phyloP scores from a whole-genome alignment of 2,888 invertebrate species.

The Craniophora ligustri region DNA sequence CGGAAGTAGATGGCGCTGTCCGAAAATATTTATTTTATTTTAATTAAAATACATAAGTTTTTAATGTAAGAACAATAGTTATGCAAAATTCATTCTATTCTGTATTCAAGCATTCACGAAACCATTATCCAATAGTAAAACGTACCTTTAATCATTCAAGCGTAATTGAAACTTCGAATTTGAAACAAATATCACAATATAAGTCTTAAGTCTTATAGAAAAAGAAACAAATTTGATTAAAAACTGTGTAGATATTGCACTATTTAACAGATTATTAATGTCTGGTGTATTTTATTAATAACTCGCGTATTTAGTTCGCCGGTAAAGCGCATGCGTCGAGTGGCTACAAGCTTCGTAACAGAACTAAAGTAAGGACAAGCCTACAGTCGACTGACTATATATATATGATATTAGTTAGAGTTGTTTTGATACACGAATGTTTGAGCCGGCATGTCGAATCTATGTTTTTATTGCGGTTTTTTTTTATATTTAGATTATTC shows the following conservation, averaged over 20 bases:
- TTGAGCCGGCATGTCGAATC: slow-evolving; percentile 10
- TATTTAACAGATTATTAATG: slow-evolving; percentile 2
- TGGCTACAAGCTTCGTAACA: slow-evolving; percentile 29
- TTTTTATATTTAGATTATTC: neutral
- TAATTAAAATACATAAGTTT: too few species aligned
- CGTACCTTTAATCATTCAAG: slow-evolving; percentile 48
- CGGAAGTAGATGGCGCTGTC: too few species aligned
- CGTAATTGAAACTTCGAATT: slow-evolving; percentile 24
- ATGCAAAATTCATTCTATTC: slow-evolving; percentile 2
- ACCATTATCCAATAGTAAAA: slow-evolving; percentile 25
- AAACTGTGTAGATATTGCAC: slow-evolving; percentile 12
- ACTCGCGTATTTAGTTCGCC: slow-evolving; percentile 40
- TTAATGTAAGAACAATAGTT: neutral
- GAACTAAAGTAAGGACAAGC: slow-evolving; percentile 23
- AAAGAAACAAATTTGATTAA: slow-evolving; percentile 6
- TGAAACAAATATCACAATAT: slow-evolving; percentile 30
- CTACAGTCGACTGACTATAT: slow-evolving; percentile 7
- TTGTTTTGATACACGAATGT: slow-evolving; percentile 33
- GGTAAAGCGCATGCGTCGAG: slow-evolving; percentile 51
- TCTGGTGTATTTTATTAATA: slow-evolving; percentile 9
- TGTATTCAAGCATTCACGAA: slow-evolving; percentile 11
- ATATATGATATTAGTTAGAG: slow-evolving; percentile 7
- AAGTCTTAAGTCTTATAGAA: slow-evolving; percentile 13
- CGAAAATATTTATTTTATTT: too few species aligned
- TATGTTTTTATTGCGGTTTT: neutral